These are phyloP conservation scores for Hyperoplus immaculatus DNA, from an alignment of 2,797 vertebrate genomes.

Conservation along the genomic window DNA sequence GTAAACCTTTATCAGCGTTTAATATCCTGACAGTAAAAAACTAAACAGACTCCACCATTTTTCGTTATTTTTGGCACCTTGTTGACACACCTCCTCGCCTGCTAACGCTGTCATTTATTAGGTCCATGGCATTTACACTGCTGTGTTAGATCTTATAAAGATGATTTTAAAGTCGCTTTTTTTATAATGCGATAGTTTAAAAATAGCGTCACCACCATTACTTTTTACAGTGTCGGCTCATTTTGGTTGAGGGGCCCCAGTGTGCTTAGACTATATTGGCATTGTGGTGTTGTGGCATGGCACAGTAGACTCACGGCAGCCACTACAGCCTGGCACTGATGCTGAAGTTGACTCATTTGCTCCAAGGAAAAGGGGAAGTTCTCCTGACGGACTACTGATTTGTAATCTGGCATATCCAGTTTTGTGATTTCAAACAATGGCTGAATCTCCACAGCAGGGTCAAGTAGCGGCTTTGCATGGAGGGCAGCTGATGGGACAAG, in stretches of 20 bases:
- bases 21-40: not conserved
- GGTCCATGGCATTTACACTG: not conserved
- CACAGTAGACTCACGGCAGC: conserved; percentile 72
- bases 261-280: conserved; percentile 76
- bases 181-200: conserved; percentile 46
- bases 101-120: conserved; percentile 10
- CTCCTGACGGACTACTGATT: conserved; percentile 73
- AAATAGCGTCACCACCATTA: conserved; percentile 57
- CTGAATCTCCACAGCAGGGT: conserved; percentile 45
- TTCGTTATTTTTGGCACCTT: not conserved
- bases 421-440: conserved; percentile 70
- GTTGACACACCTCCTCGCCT: not conserved
- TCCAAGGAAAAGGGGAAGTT: conserved; percentile 74
- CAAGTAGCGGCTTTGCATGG: conserved; percentile 24
- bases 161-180: conserved; percentile 5
- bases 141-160: conserved; percentile 12
- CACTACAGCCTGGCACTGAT: conserved; percentile 77
- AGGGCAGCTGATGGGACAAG: not conserved
- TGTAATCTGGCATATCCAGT: conserved; percentile 64
- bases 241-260: conserved; percentile 67
- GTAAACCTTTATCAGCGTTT: too few relatives aligned
- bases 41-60: not conserved
- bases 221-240: conserved; percentile 72
- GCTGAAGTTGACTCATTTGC: conserved; percentile 78
- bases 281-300: conserved; percentile 81